phyloP scores from a whole-genome alignment of 2,888 invertebrate genomes.

The Cataglyphis albicans region DNA sequence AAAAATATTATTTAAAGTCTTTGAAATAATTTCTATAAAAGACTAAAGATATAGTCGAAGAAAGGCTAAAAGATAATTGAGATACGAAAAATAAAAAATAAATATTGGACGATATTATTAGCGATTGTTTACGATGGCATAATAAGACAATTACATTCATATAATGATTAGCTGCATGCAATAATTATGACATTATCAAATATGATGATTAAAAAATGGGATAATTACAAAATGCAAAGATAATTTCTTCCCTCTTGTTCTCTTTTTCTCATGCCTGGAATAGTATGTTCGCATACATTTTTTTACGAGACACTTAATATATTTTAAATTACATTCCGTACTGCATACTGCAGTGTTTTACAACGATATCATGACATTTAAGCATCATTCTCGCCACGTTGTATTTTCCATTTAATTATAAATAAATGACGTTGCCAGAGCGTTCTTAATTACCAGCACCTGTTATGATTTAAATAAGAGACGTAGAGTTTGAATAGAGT shows the following conservation, averaged over 20 bases:
- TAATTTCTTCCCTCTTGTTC: not conserved
- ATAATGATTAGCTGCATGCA: not conserved
- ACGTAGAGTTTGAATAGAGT: conserved; percentile 19
- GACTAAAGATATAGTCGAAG: not conserved
- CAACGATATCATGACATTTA: conserved; percentile 34
- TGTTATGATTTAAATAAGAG: conserved; percentile 22
- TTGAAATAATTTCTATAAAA: not conserved
- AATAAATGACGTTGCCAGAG: conserved; percentile 37
- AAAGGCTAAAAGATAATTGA: not conserved
- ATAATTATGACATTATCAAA: not conserved
- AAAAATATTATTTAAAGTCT: not conserved
- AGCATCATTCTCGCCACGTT: conserved; percentile 26
- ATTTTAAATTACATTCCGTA: conserved; percentile 37
- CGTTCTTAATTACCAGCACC: conserved; percentile 40
- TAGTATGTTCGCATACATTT: not conserved
- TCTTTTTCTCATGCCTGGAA: not conserved
- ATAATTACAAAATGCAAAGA: not conserved
- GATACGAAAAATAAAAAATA: not conserved
- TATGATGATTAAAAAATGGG: not conserved
- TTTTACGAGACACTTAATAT: conserved; percentile 29
- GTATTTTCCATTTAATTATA: conserved; percentile 43
- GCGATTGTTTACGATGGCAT: not conserved
- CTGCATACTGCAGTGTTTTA: not conserved
- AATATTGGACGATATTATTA: conserved; percentile 1
- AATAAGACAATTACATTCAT: not conserved